These are phyloP conservation scores for Papilio helenus DNA, from an alignment of 1,140 invertebrate genomes.

Conservation along the genomic window DNA sequence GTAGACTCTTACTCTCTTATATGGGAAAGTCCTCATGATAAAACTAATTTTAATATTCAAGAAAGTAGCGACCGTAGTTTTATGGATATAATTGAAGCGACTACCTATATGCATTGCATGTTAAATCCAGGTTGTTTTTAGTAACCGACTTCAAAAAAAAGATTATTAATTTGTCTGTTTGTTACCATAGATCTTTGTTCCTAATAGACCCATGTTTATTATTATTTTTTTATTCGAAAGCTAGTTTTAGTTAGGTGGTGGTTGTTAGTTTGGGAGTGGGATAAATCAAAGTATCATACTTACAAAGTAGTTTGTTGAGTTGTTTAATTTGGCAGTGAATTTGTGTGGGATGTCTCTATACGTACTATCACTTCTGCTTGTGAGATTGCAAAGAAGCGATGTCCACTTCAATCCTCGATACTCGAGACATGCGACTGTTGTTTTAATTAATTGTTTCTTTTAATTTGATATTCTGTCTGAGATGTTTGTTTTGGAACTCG, in stretches of 20 bases:
- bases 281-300: too few relatives aligned
- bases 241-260: neutral
- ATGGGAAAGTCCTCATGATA: conserved; percentile 61
- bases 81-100: conserved; percentile 67
- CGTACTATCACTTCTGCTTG: conserved; percentile 42
- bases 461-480: conserved; percentile 8
- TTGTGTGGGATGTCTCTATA: conserved; percentile 56
- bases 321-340: conserved; percentile 49
- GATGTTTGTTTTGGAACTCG: neutral
- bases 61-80: conserved; percentile 49
- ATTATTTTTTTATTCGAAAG: too few relatives aligned
- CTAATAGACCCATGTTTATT: neutral
- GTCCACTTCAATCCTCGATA: conserved; percentile 31
- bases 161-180: too few relatives aligned
- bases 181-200: neutral
- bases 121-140: conserved; percentile 55
- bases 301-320: too few relatives aligned
- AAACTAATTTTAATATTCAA: conserved; percentile 71
- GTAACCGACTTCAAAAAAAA: neutral
- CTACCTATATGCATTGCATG: conserved; percentile 54
- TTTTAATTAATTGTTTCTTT: conserved; percentile 14
- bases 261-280: too few relatives aligned
- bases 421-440: conserved; percentile 32
- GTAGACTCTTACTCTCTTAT: conserved; percentile 40
- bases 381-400: conserved; percentile 28